Percentiles rank a stretch among this genome's conserved stretches.
Conservation (phyloP, 2,888 invertebrate genomes). For the Escarpia spicata region DNA sequence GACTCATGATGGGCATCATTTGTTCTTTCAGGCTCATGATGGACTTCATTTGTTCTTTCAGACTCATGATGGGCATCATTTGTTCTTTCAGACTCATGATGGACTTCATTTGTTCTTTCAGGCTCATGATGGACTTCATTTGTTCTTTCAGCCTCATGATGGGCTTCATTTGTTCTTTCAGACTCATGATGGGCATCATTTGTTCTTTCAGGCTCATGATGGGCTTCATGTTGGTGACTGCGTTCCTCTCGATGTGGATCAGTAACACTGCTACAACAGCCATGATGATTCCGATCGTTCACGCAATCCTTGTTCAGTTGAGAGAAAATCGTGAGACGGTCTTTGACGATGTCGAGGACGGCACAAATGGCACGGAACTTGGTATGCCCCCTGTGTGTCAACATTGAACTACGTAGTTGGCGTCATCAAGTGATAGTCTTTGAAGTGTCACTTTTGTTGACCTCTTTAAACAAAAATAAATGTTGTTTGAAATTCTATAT, state of each 20-base stretch:
- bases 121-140: no score
- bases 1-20: no score
- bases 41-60: no score
- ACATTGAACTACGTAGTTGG: neutral
- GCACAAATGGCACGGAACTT: neutral
- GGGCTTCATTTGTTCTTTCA: no score
- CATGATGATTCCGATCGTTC: constrained; percentile 63
- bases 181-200: neutral
- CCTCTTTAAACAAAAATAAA: neutral
- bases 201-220: constrained; percentile 73
- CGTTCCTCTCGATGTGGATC: constrained; percentile 97
- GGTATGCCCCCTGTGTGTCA: neutral
- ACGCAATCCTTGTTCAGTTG: constrained; percentile 52
- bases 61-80: no score
- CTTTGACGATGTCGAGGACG: neutral
- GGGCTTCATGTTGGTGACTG: constrained; percentile 86
- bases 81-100: no score
- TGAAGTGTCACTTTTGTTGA: neutral
- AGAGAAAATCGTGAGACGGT: neutral
- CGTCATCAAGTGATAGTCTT: neutral
- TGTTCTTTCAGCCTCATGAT: no score
- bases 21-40: no score
- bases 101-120: no score
- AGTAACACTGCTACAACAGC: constrained; percentile 84
- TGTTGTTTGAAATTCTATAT: neutral